phyloP scores from a whole-genome alignment of 2,113 vertebrate genomes.

The Falcunculus frontatus region DNA sequence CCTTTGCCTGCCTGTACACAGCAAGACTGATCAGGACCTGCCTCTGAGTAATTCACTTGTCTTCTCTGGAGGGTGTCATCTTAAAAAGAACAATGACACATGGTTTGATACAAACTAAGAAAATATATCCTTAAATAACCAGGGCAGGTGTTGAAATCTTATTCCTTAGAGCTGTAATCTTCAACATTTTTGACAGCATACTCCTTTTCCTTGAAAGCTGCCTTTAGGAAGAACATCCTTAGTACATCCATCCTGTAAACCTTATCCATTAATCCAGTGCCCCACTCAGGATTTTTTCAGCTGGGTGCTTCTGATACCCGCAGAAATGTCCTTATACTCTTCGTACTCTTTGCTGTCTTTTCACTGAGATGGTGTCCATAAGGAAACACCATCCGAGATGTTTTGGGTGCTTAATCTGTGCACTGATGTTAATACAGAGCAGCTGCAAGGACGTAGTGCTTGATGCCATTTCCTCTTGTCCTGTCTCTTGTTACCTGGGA shows the following conservation, averaged over 20 bases:
- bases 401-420: not conserved
- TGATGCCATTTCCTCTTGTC: not conserved
- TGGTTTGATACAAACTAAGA: not conserved
- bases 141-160: not conserved
- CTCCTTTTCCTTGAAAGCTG: not conserved
- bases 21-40: not conserved
- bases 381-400: not conserved
- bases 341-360: not conserved
- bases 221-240: not conserved
- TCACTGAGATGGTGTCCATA: not conserved
- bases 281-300: not conserved
- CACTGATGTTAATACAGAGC: not conserved
- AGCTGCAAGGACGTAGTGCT: fast-evolving
- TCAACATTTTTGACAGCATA: not conserved
- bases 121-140: not conserved
- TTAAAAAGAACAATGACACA: not conserved
- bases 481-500: not conserved
- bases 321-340: not conserved
- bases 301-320: not conserved
- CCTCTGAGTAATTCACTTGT: not conserved
- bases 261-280: not conserved
- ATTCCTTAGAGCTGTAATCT: not conserved
- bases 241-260: not conserved
- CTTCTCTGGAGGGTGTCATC: not conserved
- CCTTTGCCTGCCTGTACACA: not conserved